phyloP scores from a whole-genome alignment of 2,888 invertebrate species.

The Allacma fusca region DNA sequence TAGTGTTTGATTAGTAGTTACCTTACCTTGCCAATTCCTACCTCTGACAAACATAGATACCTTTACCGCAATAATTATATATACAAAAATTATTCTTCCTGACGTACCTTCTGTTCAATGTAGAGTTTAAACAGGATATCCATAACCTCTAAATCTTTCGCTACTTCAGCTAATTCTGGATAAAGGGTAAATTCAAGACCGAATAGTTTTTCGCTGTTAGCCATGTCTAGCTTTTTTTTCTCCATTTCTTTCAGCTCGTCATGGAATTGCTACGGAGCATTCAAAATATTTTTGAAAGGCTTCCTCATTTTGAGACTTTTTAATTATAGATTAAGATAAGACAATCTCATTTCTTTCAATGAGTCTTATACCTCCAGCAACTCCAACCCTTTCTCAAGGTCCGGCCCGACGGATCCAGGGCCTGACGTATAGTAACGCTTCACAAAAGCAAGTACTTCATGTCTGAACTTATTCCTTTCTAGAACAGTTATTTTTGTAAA shows the following conservation, averaged over 20 bases:
- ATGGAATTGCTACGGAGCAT: conserved; percentile 69
- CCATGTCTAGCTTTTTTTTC: conserved; percentile 70
- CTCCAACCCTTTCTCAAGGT: conserved; percentile 76
- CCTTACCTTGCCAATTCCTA: no score
- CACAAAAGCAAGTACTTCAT: conserved; percentile 72
- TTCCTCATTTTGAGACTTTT: no score
- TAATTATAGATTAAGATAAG: no score
- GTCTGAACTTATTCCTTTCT: conserved; percentile 76
- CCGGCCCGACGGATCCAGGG: conserved; percentile 79
- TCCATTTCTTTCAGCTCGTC: conserved; percentile 75
- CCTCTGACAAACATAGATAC: no score
- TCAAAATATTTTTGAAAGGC: no score
- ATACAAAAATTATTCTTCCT: no score
- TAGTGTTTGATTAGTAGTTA: background rate
- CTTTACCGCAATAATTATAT: no score
- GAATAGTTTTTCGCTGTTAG: conserved; percentile 84
- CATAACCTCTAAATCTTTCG: conserved; percentile 67
- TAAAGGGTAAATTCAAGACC: conserved; percentile 87
- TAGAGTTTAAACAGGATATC: conserved; percentile 75
- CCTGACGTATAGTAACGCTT: conserved; percentile 78
- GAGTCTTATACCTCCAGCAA: conserved; percentile 71
- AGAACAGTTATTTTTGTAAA: conserved; percentile 82
- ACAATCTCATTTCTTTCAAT: no score
- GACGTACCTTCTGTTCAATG: conserved; percentile 39
- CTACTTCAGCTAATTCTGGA: conserved; percentile 71